A percentile compares a stretch with the other conserved stretches of the same genome.
phyloP scores from a whole-genome alignment of 2,888 invertebrate genomes.

The Danaus chrysippus region DNA sequence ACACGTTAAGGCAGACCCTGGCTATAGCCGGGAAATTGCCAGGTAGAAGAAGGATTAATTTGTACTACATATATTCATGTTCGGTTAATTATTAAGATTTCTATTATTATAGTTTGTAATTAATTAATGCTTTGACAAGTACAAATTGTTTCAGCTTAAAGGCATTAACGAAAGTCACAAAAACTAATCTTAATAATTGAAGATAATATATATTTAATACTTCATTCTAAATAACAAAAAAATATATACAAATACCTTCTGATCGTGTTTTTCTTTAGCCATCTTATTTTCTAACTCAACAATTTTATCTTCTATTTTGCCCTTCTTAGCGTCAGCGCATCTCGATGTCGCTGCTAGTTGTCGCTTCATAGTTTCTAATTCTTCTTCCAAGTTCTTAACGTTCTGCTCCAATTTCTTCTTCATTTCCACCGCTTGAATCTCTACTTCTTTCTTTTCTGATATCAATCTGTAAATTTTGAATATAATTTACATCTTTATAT shows the following conservation, averaged over 20 bases:
- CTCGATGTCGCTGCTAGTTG: slow-evolving; percentile 48
- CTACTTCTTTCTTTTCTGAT: slow-evolving; percentile 55
- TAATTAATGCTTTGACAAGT: no score
- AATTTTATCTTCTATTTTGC: slow-evolving; percentile 54
- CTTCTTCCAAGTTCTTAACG: slow-evolving; percentile 53
- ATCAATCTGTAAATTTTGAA: slow-evolving; percentile 48
- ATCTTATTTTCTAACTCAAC: slow-evolving; percentile 51
- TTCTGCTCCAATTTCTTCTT: slow-evolving; percentile 45
- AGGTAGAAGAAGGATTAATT: no score
- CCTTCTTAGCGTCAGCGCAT: slow-evolving; percentile 52
- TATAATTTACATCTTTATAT: not conserved
- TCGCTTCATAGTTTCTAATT: slow-evolving; percentile 51
- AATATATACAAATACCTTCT: slow-evolving; percentile 38
- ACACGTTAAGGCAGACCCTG: no score
- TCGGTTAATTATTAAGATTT: no score
- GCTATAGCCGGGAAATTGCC: no score
- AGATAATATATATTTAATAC: no score
- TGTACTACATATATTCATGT: no score
- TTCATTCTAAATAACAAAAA: not conserved
- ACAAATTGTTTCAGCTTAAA: no score
- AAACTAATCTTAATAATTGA: no score
- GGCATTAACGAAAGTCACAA: no score
- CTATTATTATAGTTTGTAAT: no score
- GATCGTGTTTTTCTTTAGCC: slow-evolving; percentile 45
- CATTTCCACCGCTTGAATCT: slow-evolving; percentile 43